A percentile compares a stretch with the other conserved stretches of the same genome.
phyloP scores from a whole-genome alignment of 2,888 invertebrate genomes.

The Brachypalpus laphriformis region DNA sequence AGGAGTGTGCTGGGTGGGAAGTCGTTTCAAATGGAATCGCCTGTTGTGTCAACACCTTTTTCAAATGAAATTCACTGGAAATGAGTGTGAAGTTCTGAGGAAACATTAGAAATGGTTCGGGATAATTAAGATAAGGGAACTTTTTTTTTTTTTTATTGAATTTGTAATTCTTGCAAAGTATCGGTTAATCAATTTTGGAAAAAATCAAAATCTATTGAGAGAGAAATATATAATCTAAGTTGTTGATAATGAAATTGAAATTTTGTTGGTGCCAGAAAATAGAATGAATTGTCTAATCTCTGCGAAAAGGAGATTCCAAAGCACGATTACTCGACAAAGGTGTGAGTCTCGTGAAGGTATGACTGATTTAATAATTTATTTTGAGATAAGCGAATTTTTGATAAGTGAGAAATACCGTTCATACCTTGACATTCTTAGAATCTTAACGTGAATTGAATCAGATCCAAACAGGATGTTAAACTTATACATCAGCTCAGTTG shows the following conservation, averaged over 20 bases:
- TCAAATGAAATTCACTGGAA: conserved; percentile 3
- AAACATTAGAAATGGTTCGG: conserved; percentile 15
- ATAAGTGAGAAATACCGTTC: neutral
- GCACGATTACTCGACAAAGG: neutral
- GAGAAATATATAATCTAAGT: neutral
- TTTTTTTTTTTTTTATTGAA: neutral
- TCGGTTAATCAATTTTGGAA: conserved; percentile 10
- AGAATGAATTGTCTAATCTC: neutral
- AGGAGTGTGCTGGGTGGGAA: neutral
- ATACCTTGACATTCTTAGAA: too few species aligned
- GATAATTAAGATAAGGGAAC: conserved; percentile 5
- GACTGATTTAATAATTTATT: too few species aligned
- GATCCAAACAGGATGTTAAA: too few species aligned
- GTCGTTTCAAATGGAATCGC: conserved; percentile 1
- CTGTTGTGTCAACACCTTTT: conserved; percentile 9
- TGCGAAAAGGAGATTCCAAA: conserved; percentile 3
- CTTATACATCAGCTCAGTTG: too few species aligned
- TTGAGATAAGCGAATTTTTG: neutral
- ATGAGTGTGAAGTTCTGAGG: conserved; percentile 3
- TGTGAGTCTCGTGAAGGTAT: too few species aligned
- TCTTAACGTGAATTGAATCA: too few species aligned
- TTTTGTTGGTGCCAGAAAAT: conserved; percentile 6
- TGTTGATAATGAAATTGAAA: neutral
- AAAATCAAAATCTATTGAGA: neutral
- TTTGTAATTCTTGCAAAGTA: neutral